Base-by-base conservation (phyloP, 35 echinoderm and acorn worm species). In the Heliocidaris tuberculata region DNA sequence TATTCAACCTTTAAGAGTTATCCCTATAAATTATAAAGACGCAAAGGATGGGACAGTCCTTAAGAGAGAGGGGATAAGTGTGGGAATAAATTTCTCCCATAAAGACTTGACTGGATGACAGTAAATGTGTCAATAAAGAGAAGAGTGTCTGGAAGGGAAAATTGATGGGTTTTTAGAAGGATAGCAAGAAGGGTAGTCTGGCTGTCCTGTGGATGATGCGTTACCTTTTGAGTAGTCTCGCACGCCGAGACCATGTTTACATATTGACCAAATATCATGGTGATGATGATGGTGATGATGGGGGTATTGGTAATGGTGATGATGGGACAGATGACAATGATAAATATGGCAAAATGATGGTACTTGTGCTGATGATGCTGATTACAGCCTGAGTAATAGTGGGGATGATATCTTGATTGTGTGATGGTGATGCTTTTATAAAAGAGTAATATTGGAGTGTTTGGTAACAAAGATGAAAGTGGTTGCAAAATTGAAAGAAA, bases 61-160 rank as follows among this genome's bases (percentile, higher is more conserved):
- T 78, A 27, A 78, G 65, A 78, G 65, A 78, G 65, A 78, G 65
- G 65, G 65, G 65, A 78, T 78, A 78, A 78, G 65, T 78, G 65
- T 78, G 65, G 65, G 65, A 78, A 78, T 78, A 78, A 78, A 78
- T 78, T 78, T 78, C 65, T 78, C 65, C 65, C 65, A 78, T 78
- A 78, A 78, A 78, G 65, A 78, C 65, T 78, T 78, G 65, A 78
- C 65, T 78, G 65, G 65, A 78, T 78, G 65, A 78, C 65, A 78
- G 65, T 78, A 78, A 78, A 78, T 78, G 65, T 78, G 65, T 78
- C 65, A 78, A 78, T 78, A 78, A 78, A 78, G 65, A 78, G 65
- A 78, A 78, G 65, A 78, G 65, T 78, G 65, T 78, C 65, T 78
- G 65, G 65, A 78, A 78, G 65, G 65, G 65, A 78, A 78, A 78